phyloP scores from a whole-genome alignment of 2,888 invertebrate species.

The Nipponacmea schrenckii region DNA sequence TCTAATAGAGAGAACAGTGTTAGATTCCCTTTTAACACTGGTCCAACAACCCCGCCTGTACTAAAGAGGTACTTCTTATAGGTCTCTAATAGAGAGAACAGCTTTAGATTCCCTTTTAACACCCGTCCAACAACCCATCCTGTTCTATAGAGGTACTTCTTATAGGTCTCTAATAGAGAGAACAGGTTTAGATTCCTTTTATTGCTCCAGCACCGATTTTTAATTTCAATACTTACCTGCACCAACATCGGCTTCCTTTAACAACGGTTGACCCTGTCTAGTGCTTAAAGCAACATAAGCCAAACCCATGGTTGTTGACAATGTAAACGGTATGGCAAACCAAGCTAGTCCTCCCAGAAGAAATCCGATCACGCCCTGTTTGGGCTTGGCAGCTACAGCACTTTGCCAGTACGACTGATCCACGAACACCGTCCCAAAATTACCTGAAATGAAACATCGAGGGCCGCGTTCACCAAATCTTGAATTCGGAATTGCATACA shows the following conservation, averaged over 20 bases:
- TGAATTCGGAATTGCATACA: too few species aligned
- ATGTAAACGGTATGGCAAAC: constrained; percentile 68
- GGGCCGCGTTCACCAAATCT: neutral
- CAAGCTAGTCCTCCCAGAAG: constrained; percentile 65
- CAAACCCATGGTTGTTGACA: constrained; percentile 67
- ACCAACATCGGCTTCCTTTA: constrained; percentile 54
- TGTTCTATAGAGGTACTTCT: too few species aligned
- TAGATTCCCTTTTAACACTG: too few species aligned
- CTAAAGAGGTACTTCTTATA: too few species aligned
- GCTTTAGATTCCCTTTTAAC: too few species aligned
- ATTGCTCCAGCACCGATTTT: constrained; percentile 2
- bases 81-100: too few species aligned
- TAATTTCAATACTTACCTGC: too few species aligned
- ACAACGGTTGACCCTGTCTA: constrained; percentile 46
- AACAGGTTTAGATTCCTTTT: neutral
- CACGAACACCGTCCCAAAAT: constrained; percentile 68
- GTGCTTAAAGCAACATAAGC: constrained; percentile 62
- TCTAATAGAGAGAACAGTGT: too few species aligned
- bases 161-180: too few species aligned
- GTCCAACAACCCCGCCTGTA: too few species aligned
- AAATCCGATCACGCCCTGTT: constrained; percentile 66
- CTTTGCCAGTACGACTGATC: constrained; percentile 69
- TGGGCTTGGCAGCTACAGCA: constrained; percentile 66
- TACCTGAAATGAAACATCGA: constrained; percentile 46
- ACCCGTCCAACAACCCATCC: too few species aligned